phyloP scores from a whole-genome alignment of 2,888 invertebrate genomes.

The Mythimna pallens region DNA sequence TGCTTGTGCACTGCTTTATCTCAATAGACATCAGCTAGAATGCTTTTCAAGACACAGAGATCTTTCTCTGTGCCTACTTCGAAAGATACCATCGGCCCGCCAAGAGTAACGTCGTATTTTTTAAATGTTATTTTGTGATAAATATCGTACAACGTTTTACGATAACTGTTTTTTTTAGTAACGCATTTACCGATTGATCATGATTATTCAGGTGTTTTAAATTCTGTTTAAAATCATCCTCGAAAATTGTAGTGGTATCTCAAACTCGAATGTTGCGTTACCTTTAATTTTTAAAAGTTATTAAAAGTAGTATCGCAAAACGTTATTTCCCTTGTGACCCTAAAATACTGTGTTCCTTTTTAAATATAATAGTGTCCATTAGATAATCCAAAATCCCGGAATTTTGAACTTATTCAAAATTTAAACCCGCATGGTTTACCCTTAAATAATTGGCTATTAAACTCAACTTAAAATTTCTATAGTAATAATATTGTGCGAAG shows the following conservation, averaged over 20 bases:
- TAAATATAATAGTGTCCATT: conserved; percentile 39
- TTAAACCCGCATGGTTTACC: conserved; percentile 60
- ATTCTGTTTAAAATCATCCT: too few species aligned
- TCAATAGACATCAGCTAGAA: conserved; percentile 91
- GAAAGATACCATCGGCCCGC: conserved; percentile 92
- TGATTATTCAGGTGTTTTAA: too few species aligned
- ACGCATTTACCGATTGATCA: background rate
- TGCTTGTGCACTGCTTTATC: conserved; percentile 77
- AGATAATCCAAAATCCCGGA: conserved; percentile 30
- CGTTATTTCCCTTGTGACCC: conserved; percentile 8
- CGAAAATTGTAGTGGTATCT: too few species aligned
- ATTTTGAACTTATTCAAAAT: conserved; percentile 29
- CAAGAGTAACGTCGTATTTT: conserved; percentile 80
- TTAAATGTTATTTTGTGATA: conserved; percentile 30
- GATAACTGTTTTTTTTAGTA: conserved; percentile 9
- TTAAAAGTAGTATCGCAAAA: conserved; percentile 16
- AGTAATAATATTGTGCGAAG: conserved; percentile 30
- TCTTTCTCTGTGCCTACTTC: conserved; percentile 98
- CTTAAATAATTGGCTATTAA: conserved; percentile 44
- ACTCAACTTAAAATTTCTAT: background rate
- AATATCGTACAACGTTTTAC: conserved; percentile 34
- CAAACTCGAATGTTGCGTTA: too few species aligned
- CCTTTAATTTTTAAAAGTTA: too few species aligned
- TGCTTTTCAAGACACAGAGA: conserved; percentile 97
- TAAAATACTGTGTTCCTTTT: conserved; percentile 14